Conservation (phyloP, 2,797 vertebrate genomes). For the Knipowitschia caucasica region DNA sequence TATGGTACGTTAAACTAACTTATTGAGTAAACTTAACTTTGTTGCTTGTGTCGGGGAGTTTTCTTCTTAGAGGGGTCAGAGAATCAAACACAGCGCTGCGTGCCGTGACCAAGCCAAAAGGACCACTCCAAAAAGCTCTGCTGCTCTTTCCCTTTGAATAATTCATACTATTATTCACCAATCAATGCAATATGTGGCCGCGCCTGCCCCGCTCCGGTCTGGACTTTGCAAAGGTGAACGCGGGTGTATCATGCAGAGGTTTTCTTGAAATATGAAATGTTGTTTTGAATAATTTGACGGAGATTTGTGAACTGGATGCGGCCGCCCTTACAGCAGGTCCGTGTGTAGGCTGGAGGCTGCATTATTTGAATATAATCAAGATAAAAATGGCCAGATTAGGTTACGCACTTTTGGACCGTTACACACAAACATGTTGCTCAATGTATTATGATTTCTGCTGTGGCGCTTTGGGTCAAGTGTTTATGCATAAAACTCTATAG, state of each 20-base stretch:
- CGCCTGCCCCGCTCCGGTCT: neutral
- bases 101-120: neutral
- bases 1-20: neutral
- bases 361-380: neutral
- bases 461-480: neutral
- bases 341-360: neutral
- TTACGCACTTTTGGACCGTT: neutral
- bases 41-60: neutral
- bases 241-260: too few relatives aligned
- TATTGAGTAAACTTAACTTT: constrained; percentile 3
- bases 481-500: neutral
- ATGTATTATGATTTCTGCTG: neutral
- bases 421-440: neutral
- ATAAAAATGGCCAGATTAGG: neutral
- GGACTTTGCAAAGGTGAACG: constrained; percentile 2
- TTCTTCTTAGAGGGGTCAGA: neutral
- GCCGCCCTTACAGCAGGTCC: neutral
- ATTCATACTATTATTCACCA: constrained; percentile 1
- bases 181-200: constrained; percentile 2
- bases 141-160: neutral
- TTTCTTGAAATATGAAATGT: neutral
- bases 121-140: neutral
- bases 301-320: neutral
- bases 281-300: neutral
- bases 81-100: neutral